Evolutionary conservation across 2,797 vertebrate genomes (phyloP), one percentile per base, ranked within the genome.

Genomic region (Thaleichthys pacificus): DNA sequence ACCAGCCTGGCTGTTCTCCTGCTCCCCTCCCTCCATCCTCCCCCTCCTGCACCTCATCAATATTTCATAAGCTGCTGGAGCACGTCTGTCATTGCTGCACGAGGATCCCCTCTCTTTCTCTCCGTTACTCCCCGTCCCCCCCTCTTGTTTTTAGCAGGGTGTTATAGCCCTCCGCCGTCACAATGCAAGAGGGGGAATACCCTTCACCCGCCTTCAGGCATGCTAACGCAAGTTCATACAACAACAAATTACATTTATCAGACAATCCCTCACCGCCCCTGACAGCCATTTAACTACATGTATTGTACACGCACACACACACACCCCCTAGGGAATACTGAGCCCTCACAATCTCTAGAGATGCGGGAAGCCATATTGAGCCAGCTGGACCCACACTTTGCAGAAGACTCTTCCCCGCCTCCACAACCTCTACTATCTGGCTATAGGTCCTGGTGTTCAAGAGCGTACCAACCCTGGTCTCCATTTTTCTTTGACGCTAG

Each of bases 21-120:
- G 22, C 72, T 56, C 21, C 51, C 58, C 47, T 68, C 69, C 51
- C 8, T 28, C 62, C 70, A 35, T 75, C 72, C n/a, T 28, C 77
- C 67, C 68, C 73, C 87, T 61, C 73, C 72, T 79, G 66, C 28
- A 4, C 70, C 77, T 89, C 90, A 89, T 93, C 82, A 84, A 91
- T 89, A 80, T 90, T 92, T 89, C 80, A 92, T 84, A 82, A 85
- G 84, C 64, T 77, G 79, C 82, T 72, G 82, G 81, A 61, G 71
- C 71, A 74, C 65, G 71, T 83, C 87, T 86, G 82, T 79, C 73
- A 66, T n/a, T 62, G 58, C 32, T 71, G 51, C 14, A 61, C 56
- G 61, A 5, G 24, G 67, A 4, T 28, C 71, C 66, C 11, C 57
- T 22, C 24, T 68, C 60, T 51, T n/a, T 22, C 49, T 42, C 19